phyloP scores from a whole-genome alignment of 1,140 invertebrate genomes.

The Nephotettix cincticeps region DNA sequence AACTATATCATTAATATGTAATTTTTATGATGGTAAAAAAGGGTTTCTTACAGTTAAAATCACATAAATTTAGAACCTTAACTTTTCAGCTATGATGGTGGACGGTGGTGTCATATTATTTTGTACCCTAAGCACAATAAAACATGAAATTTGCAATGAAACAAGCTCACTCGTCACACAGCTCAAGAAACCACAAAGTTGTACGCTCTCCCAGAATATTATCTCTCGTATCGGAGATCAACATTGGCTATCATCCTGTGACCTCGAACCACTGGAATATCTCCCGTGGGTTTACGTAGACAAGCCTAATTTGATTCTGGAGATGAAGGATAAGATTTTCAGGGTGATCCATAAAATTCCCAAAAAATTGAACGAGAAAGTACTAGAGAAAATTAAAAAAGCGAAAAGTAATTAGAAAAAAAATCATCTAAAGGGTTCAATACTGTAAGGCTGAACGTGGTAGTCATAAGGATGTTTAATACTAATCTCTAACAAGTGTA shows the following conservation, averaged over 20 bases:
- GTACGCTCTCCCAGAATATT: background rate
- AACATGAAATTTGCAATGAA: too few relatives aligned
- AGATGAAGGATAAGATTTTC: slow-evolving; percentile 2
- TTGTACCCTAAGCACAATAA: too few relatives aligned
- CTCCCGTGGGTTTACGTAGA: background rate
- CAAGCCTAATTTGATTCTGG: background rate
- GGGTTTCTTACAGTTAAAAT: too few relatives aligned
- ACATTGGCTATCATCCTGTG: background rate
- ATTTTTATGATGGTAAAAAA: too few relatives aligned
- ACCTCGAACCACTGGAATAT: background rate
- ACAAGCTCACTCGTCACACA: too few relatives aligned
- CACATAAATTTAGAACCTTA: too few relatives aligned
- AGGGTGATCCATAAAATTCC: slow-evolving; percentile 3
- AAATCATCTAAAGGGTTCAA: background rate
- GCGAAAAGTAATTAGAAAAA: too few relatives aligned
- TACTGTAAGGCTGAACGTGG: background rate
- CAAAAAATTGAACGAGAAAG: background rate
- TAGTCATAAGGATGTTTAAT: background rate
- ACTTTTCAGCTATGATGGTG: too few relatives aligned
- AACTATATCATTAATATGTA: too few relatives aligned
- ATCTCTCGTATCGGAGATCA: background rate
- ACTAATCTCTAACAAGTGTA: background rate
- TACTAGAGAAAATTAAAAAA: too few relatives aligned
- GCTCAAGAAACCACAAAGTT: background rate
- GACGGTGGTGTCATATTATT: too few relatives aligned